Conservation (phyloP, 2,888 invertebrate genomes). For the Hydraecia micacea region DNA sequence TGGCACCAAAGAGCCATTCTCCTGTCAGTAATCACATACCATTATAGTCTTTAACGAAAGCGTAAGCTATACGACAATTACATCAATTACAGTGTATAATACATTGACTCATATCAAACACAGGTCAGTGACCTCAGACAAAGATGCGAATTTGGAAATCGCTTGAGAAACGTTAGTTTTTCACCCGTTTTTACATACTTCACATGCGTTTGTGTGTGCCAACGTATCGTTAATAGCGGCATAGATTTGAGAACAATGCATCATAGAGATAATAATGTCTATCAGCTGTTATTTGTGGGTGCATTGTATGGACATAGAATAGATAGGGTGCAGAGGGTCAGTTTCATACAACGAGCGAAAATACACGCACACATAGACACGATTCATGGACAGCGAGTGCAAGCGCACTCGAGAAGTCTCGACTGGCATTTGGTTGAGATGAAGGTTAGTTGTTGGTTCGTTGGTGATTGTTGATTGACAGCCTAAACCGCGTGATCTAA, state of each 20-base stretch:
- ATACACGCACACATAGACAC: neutral
- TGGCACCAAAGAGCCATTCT: slow-evolving; percentile 27
- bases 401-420: neutral
- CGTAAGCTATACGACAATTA: slow-evolving; percentile 48
- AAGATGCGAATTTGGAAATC: slow-evolving; percentile 70
- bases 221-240: slow-evolving; percentile 71
- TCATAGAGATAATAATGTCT: slow-evolving; percentile 55
- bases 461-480: neutral
- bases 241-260: slow-evolving; percentile 73
- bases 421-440: neutral
- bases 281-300: slow-evolving; percentile 55
- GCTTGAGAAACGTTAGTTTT: slow-evolving; percentile 62
- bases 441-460: neutral
- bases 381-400: neutral
- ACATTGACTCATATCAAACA: slow-evolving; percentile 44
- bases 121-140: slow-evolving; percentile 56
- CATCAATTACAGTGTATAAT: slow-evolving; percentile 48
- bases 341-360: neutral
- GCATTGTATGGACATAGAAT: slow-evolving; percentile 34
- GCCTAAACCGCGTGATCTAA: neutral
- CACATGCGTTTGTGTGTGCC: slow-evolving; percentile 57
- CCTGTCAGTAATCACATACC: slow-evolving; percentile 21
- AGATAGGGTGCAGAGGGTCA: slow-evolving; percentile 11
- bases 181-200: slow-evolving; percentile 50
- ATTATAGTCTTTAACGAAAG: slow-evolving; percentile 46